Evolutionary conservation across 2,113 vertebrate species (phyloP), one percentile per base, ranked within the genome.

Genomic region (Solenodon paradoxus): DNA sequence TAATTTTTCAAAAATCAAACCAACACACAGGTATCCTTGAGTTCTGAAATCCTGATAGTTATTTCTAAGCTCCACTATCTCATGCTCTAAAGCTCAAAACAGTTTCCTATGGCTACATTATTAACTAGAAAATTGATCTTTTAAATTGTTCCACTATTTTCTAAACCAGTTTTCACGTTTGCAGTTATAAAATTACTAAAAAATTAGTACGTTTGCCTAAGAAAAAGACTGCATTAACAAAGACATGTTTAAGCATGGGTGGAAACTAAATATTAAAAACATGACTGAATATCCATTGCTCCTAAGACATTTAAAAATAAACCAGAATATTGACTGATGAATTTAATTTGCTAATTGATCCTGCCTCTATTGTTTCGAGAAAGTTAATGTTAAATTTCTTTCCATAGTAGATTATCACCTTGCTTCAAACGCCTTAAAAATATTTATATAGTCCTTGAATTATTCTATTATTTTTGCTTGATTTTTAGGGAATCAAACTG

Each of bases 391-490:
- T 61, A 24, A 30, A 53, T 22, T 68, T 57, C 28, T 40, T 89
- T 72, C 26, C 28, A 35, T 55, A 77, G 40, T 78, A 49, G 10
- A 49, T 84, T 92, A 85, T 82, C 6, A 49, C n/a, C 19, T 95
- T 72, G 57, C 69, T 17, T 82, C 49, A 86, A 94, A 88, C 57
- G 22, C 10, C 74, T 90, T 89, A 28, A 30, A 71, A 28, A 5
- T 13, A 16, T 79, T 42, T 78, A 77, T 68, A 15, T 11, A 0
- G 15, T 55, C 32, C 16, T 28, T 93, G 24, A 79, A 59, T 63
- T 68, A 64, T 20, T 71, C 42, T 81, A 28, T 64, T 85, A 90
- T 57, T 80, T 95, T 80, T 30, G 1, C 90, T 78, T 71, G 22
- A n/a, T 24, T 92, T 95, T 74, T 42, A 79, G 22, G 32, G 40